Percentiles rank a stretch among this genome's conserved stretches.
Evolutionary conservation across 2,113 vertebrate species (phyloP).

Genomic region (Mus spicilegus): DNA sequence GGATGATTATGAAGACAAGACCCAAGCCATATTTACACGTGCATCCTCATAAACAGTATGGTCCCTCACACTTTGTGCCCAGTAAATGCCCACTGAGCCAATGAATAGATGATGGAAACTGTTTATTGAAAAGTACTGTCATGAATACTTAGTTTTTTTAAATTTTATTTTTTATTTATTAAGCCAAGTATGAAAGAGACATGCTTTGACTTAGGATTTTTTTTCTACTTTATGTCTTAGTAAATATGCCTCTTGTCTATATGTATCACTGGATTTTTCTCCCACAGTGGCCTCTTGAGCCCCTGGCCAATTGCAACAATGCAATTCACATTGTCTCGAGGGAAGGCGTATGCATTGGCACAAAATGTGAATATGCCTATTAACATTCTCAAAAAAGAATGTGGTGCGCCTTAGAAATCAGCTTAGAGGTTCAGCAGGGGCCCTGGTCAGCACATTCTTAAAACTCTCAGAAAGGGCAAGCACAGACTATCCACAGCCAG

Average conservation of each 20-base stretch:
- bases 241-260: neutral
- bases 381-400: constrained; percentile 68
- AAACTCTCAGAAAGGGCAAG: constrained; percentile 62
- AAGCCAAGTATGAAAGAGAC: neutral
- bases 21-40: neutral
- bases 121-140: neutral
- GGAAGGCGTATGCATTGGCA: neutral
- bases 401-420: constrained; percentile 33
- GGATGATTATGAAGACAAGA: neutral
- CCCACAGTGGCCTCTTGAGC: neutral
- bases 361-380: constrained; percentile 56
- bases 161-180: neutral
- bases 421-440: neutral
- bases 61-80: too few relatives aligned
- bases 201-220: neutral
- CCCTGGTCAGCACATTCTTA: constrained; percentile 71
- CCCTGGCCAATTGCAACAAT: constrained; percentile 4
- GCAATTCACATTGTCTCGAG: neutral
- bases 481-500: constrained; percentile 62
- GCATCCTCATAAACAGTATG: neutral
- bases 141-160: neutral
- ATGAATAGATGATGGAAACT: neutral
- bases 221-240: neutral
- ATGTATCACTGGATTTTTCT: constrained; percentile 7
- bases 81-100: neutral